phyloP scores from a whole-genome alignment of 2,888 invertebrate species.

The Spilarctia lutea region DNA sequence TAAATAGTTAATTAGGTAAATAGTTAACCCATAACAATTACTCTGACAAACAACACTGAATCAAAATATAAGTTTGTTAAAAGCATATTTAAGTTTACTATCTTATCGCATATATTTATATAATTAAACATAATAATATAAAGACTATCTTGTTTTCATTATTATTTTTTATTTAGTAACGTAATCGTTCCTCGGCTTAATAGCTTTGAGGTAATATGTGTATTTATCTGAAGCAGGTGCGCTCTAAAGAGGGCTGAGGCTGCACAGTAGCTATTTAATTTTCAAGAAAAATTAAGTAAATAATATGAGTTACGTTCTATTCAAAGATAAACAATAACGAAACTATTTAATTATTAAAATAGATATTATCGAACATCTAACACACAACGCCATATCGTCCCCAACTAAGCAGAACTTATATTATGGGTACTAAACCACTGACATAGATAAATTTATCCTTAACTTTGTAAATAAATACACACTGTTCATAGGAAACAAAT shows the following conservation, averaged over 20 bases:
- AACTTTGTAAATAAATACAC: no score
- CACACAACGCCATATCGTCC: no score
- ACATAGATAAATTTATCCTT: no score
- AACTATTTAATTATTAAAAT: neutral
- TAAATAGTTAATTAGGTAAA: neutral
- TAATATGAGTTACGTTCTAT: neutral
- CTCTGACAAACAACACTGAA: neutral
- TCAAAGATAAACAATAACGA: neutral
- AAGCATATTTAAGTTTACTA: neutral
- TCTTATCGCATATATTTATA: neutral
- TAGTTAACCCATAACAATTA: neutral
- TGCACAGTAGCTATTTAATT: slow-evolving; percentile 13
- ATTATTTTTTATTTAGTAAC: neutral
- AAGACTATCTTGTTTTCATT: neutral
- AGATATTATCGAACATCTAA: no score
- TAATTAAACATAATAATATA: neutral
- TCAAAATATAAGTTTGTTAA: neutral
- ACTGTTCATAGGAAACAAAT: no score
- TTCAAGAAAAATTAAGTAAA: neutral
- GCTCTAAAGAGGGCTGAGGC: neutral
- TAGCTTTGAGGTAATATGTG: slow-evolving; percentile 13
- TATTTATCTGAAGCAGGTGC: slow-evolving; percentile 14
- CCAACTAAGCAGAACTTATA: no score
- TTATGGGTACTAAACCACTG: no score
- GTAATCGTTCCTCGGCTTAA: neutral